phyloP scores from a whole-genome alignment of 2,113 vertebrate species.

The Apteryx owenii region DNA sequence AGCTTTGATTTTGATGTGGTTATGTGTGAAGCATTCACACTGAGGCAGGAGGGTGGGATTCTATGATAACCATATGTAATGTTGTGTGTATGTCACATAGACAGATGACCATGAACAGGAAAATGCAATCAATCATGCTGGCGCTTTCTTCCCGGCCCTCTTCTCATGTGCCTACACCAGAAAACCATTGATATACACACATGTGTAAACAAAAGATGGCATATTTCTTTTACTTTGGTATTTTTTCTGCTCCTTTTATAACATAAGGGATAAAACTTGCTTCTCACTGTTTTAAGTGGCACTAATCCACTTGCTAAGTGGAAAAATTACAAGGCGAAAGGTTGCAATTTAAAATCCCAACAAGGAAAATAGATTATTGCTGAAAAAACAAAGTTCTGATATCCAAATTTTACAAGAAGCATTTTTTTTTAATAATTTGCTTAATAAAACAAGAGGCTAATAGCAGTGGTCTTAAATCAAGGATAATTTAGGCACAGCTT shows the following conservation, averaged over 20 bases:
- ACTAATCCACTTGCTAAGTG: constrained; percentile 29
- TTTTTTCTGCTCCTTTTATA: not conserved
- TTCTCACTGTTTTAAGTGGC: constrained; percentile 15
- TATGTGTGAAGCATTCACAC: not conserved
- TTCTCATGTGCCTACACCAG: not conserved
- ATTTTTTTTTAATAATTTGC: not conserved
- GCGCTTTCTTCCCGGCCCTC: not conserved
- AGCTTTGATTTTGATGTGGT: constrained; percentile 10
- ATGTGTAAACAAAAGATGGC: constrained; percentile 5
- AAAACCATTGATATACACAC: not conserved
- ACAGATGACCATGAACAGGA: not conserved
- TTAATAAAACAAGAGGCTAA: not conserved
- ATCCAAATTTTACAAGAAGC: not conserved
- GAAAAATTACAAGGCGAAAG: not conserved
- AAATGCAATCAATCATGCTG: constrained; percentile 11
- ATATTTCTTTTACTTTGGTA: not conserved
- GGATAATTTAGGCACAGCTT: not conserved
- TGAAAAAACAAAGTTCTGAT: not conserved
- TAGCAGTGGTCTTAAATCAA: not conserved
- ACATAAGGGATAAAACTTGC: not conserved
- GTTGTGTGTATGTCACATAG: not conserved
- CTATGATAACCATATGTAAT: not conserved
- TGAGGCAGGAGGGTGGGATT: not conserved
- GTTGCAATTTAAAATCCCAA: constrained; percentile 17
- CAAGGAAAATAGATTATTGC: not conserved